Evolutionary conservation across 2,888 invertebrate genomes (phyloP).

Genomic region (Tricholauxania praeusta): DNA sequence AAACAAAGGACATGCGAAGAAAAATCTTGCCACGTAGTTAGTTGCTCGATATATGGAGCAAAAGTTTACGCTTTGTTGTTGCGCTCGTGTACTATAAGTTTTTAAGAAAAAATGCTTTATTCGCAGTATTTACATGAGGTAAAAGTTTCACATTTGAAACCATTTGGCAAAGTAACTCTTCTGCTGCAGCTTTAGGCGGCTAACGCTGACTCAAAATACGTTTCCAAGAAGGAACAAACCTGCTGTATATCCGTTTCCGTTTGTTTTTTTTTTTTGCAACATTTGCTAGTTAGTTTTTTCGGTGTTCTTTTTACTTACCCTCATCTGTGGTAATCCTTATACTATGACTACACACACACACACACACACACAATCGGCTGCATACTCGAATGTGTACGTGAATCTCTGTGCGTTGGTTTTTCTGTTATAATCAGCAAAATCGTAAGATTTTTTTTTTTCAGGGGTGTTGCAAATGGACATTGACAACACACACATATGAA

Average conservation of each 20-base stretch:
- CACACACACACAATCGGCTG: neutral
- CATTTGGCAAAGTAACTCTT: constrained; percentile 3
- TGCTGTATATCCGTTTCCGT: constrained; percentile 29
- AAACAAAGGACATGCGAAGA: too few relatives aligned
- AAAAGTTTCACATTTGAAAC: constrained; percentile 14
- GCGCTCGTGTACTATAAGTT: too few relatives aligned
- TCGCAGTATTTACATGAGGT: constrained; percentile 29
- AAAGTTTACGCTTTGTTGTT: too few relatives aligned
- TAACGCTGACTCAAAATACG: too few relatives aligned
- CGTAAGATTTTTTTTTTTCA: neutral
- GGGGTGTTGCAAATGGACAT: constrained; percentile 48
- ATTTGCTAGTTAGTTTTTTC: constrained; percentile 9
- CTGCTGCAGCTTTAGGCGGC: too few relatives aligned
- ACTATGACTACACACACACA: neutral
- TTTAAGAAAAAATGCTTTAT: constrained; percentile 20
- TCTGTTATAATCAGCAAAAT: constrained; percentile 8
- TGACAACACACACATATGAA: constrained; percentile 39
- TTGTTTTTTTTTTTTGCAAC: constrained; percentile 2
- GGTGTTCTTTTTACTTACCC: neutral
- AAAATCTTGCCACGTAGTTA: too few relatives aligned
- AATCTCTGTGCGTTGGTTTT: neutral
- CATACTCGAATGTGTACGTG: neutral
- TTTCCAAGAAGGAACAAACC: neutral
- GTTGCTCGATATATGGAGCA: too few relatives aligned
- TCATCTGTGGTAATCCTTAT: constrained; percentile 4